Percentiles rank a stretch among this genome's conserved stretches.
phyloP scores from a whole-genome alignment of 1,140 invertebrate species.

The Drosophila bipectinata region DNA sequence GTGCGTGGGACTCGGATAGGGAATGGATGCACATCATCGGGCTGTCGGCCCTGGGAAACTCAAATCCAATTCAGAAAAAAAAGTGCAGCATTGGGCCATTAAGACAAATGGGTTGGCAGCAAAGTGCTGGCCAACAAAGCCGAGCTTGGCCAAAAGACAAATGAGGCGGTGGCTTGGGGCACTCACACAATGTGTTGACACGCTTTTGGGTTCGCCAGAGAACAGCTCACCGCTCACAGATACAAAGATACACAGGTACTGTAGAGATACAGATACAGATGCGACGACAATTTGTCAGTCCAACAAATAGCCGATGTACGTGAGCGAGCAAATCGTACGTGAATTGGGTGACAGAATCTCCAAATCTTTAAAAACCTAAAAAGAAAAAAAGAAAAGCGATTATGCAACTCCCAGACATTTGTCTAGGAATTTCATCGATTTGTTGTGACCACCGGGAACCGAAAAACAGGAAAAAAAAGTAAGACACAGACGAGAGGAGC shows the following conservation, averaged over 20 bases:
- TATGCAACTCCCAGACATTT: constrained; percentile 49
- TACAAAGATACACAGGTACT: constrained; percentile 48
- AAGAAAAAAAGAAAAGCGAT: constrained; percentile 33
- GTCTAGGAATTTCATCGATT: constrained; percentile 53
- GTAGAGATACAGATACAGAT: constrained; percentile 37
- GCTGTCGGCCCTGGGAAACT: constrained; percentile 33
- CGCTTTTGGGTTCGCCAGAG: constrained; percentile 50
- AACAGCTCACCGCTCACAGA: constrained; percentile 57
- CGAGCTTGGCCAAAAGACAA: constrained; percentile 62
- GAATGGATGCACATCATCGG: constrained; percentile 29
- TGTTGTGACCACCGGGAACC: constrained; percentile 47
- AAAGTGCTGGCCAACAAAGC: constrained; percentile 41
- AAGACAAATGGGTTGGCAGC: constrained; percentile 66
- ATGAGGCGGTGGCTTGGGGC: constrained; percentile 60
- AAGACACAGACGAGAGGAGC: constrained; percentile 30
- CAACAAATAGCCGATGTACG: constrained; percentile 70
- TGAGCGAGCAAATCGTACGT: constrained; percentile 62
- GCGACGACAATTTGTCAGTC: constrained; percentile 64
- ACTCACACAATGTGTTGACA: constrained; percentile 73
- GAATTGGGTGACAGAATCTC: constrained; percentile 71
- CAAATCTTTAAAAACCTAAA: background rate
- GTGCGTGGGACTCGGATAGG: constrained; percentile 58
- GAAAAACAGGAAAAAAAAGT: constrained; percentile 4
- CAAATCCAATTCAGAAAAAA: constrained; percentile 18
- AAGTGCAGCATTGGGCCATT: constrained; percentile 64